Evolutionary conservation across 2,113 vertebrate species (phyloP).

Genomic region (Cygnus atratus): DNA sequence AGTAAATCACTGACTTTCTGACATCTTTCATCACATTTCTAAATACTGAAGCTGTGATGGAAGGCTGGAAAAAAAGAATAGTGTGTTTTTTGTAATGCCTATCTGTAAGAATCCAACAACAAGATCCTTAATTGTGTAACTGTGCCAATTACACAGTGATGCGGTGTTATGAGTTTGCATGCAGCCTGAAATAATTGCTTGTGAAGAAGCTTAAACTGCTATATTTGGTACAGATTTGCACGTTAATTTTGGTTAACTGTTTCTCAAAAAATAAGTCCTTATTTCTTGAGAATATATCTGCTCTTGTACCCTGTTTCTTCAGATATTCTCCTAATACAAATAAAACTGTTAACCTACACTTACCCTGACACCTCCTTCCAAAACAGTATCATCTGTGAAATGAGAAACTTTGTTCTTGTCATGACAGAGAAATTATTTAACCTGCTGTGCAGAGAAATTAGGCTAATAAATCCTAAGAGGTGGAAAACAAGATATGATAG

Average conservation of each 20-base stretch:
- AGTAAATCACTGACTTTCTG: neutral
- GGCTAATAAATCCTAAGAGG: neutral
- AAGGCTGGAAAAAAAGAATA: neutral
- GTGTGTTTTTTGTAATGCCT: rapidly evolving
- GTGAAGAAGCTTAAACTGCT: neutral
- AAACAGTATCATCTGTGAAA: neutral
- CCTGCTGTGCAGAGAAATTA: neutral
- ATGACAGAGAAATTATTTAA: neutral
- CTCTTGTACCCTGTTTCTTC: neutral
- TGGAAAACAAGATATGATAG: neutral
- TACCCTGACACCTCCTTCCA: neutral
- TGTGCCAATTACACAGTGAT: neutral
- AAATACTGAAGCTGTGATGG: neutral
- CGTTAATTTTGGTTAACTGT: neutral
- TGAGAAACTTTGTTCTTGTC: neutral
- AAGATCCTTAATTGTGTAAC: neutral
- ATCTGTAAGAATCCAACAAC: neutral
- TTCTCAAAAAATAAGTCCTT: neutral
- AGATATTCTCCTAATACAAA: neutral
- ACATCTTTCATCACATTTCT: neutral
- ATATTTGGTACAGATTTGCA: neutral
- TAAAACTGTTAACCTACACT: neutral
- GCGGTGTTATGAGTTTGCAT: neutral
- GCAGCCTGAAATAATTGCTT: neutral
- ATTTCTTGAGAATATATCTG: neutral